A percentile compares a stretch with the other conserved stretches of the same genome.
Evolutionary conservation across 2,113 vertebrate species (phyloP).

Genomic region (Leucopsar rothschildi): DNA sequence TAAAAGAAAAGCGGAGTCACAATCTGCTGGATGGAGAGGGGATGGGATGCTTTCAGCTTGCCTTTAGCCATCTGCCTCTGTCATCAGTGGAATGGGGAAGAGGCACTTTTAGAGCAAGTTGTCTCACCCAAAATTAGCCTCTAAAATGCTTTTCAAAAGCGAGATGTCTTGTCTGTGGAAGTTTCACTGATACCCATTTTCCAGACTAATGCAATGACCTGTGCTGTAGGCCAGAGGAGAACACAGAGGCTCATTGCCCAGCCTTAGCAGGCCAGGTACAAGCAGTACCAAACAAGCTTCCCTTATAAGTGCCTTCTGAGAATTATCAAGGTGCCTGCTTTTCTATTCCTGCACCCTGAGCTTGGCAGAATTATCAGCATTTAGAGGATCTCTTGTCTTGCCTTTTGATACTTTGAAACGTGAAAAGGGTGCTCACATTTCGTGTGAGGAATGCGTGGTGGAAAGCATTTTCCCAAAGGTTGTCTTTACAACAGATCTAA

Average conservation of each 20-base stretch:
- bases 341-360: neutral
- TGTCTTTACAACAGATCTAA: neutral
- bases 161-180: neutral
- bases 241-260: neutral
- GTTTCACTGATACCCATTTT: neutral
- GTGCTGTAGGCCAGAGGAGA: neutral
- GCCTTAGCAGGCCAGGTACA: neutral
- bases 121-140: neutral
- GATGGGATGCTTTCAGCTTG: neutral
- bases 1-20: neutral
- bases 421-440: neutral
- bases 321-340: neutral
- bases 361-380: neutral
- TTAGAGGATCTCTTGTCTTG: neutral
- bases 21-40: neutral
- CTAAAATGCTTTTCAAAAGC: neutral
- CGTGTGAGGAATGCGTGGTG: neutral
- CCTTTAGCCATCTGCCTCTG: neutral
- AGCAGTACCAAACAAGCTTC: neutral
- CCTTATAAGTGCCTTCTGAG: neutral
- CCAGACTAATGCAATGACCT: neutral
- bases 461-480: neutral
- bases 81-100: neutral
- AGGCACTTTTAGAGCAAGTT: neutral
- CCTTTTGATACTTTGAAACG: neutral